Base-by-base conservation (phyloP, 2,888 invertebrate genomes). In the Augochlorella aurata region DNA sequence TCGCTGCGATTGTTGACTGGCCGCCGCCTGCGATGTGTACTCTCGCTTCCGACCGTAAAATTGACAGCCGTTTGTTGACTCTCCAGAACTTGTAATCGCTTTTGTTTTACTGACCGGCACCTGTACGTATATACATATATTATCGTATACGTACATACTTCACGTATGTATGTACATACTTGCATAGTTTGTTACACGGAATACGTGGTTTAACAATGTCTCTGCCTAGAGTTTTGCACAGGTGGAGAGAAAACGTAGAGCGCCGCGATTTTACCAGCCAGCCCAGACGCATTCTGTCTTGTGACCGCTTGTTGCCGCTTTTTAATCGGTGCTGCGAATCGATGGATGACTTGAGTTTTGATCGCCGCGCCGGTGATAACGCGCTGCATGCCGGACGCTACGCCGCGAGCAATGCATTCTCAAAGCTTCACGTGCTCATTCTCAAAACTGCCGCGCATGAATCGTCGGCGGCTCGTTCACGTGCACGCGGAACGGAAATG, bases 1-100 rank as follows among this genome's bases (percentile, higher is more conserved):
- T 68, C 29, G 77, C 74, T 70, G 70, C 54, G 18, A 68, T 68
- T 52, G 50, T 52, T 50, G 50, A 50, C 54, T 65, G 58, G 38
- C 44, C 68, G 68, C 68, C 68, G 68, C 65, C 65, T 76, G 24
- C 38, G 24, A 74, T 49, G 47, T 66, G 29, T 69, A 38, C 49
- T 54, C 61, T 54, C 68, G 68, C 68, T 68, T 68, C 21, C 29
- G 68, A 49, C 10, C 49, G 68, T 68, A 16, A 68, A 65, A 38
- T 38, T 44, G 44, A n/a, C 10, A 65, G 38, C 65, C 65, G 65
- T 21, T 50, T 38, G 38, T 63, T 63, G 24, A 38, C 44, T 65
- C 44, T 65, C 49, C 45, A 45, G 21, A 21, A 49, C 29, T 29
- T 69, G 52, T 58, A 58, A 38, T 44, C 69, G 69, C 52, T 69